phyloP scores from a whole-genome alignment of 2,888 invertebrate genomes.

The Nycteola revayana region DNA sequence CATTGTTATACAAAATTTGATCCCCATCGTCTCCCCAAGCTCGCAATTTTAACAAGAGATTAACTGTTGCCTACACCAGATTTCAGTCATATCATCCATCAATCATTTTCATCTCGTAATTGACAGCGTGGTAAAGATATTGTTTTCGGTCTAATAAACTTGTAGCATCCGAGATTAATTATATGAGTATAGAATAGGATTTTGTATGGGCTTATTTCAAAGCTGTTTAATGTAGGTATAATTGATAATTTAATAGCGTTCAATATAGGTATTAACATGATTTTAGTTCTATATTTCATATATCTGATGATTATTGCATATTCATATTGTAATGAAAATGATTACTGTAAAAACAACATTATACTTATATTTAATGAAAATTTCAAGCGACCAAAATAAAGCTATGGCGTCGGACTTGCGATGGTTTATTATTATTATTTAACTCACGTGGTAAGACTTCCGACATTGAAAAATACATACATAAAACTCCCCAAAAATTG shows the following conservation, averaged over 20 bases:
- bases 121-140: constrained; percentile 55
- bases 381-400: too few relatives aligned
- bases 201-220: constrained; percentile 9
- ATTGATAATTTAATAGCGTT: constrained; percentile 6
- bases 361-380: too few relatives aligned
- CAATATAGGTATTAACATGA: too few relatives aligned
- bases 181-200: constrained; percentile 39
- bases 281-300: too few relatives aligned
- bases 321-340: too few relatives aligned
- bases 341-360: too few relatives aligned
- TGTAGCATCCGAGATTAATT: constrained; percentile 59
- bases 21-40: constrained; percentile 1
- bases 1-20: too few relatives aligned
- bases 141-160: constrained; percentile 62
- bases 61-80: constrained; percentile 27
- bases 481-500: neutral
- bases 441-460: too few relatives aligned
- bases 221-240: constrained; percentile 5
- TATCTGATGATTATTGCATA: too few relatives aligned
- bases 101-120: constrained; percentile 56
- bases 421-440: too few relatives aligned
- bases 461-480: neutral
- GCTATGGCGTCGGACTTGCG: too few relatives aligned
- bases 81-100: constrained; percentile 44
- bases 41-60: constrained; percentile 31